Conservation (phyloP, 2,888 invertebrate species). For the Drosophila colorata region DNA sequence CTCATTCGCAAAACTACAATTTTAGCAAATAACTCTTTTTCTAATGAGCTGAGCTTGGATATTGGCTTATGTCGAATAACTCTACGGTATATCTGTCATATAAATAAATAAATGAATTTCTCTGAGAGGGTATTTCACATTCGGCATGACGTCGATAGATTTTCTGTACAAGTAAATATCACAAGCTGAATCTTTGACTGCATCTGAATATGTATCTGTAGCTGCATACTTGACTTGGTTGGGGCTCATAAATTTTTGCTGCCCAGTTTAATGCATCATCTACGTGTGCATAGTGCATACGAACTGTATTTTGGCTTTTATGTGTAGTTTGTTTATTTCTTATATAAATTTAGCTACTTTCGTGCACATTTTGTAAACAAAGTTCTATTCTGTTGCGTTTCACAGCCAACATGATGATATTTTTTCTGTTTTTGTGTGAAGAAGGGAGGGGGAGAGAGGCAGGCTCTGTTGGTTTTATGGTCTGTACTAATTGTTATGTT, state of each 20-base stretch:
- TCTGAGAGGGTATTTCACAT: conserved; percentile 8
- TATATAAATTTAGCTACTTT: conserved; percentile 79
- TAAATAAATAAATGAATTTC: neutral
- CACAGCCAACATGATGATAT: conserved; percentile 25
- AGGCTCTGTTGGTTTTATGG: conserved; percentile 53
- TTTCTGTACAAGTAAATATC: neutral
- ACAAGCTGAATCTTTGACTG: conserved; percentile 7
- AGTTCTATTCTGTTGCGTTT: conserved; percentile 11
- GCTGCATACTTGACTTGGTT: conserved; percentile 28
- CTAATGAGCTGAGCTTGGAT: no score
- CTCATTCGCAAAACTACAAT: no score
- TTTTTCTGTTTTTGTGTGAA: conserved; percentile 12
- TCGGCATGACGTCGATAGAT: neutral
- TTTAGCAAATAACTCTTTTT: no score
- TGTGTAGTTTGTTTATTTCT: conserved; percentile 70
- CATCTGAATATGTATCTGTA: conserved; percentile 10
- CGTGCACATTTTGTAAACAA: conserved; percentile 72
- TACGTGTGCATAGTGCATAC: conserved; percentile 31
- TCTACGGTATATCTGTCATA: no score
- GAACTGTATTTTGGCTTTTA: conserved; percentile 21
- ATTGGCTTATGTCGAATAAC: no score
- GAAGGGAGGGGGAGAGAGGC: neutral
- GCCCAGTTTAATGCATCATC: conserved; percentile 64
- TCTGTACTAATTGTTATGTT: conserved; percentile 76
- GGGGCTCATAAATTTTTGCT: conserved; percentile 48